Evolutionary conservation across 2,797 vertebrate genomes (phyloP).

Genomic region (Betta splendens): DNA sequence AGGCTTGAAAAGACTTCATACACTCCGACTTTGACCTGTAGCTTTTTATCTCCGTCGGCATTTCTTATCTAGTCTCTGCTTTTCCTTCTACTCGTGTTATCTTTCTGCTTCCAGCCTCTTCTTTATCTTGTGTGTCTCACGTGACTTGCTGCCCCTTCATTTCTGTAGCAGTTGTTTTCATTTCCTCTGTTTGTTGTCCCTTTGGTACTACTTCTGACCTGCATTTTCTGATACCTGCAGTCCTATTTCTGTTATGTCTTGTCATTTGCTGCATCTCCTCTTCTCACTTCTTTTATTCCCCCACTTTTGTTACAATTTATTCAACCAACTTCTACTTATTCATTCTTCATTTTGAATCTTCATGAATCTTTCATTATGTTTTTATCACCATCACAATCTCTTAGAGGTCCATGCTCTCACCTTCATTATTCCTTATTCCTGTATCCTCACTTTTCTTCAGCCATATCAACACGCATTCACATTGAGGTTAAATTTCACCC

Average conservation of each 20-base stretch:
- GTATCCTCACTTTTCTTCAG: neutral
- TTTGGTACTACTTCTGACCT: slow-evolving; percentile 14
- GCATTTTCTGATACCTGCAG: slow-evolving; percentile 12
- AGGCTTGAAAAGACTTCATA: neutral
- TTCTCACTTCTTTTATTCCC: neutral
- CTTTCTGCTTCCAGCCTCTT: slow-evolving; percentile 13
- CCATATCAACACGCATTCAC: neutral
- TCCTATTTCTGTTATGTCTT: slow-evolving; percentile 3
- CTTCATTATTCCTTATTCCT: neutral
- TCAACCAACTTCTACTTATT: slow-evolving; percentile 1
- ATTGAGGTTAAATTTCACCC: neutral
- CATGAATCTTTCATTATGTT: neutral
- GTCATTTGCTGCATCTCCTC: slow-evolving; percentile 3
- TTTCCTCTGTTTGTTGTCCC: slow-evolving; percentile 36
- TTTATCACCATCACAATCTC: neutral
- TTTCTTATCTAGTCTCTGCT: slow-evolving; percentile 12
- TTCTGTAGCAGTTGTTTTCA: slow-evolving; percentile 15
- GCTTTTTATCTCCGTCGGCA: slow-evolving; percentile 3
- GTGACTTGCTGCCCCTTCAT: slow-evolving; percentile 28
- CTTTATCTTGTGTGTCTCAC: slow-evolving; percentile 23
- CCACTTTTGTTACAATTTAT: slow-evolving; percentile 5
- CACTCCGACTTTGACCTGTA: slow-evolving; percentile 31
- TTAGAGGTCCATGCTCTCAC: neutral
- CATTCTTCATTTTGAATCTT: neutral
- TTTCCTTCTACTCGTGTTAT: slow-evolving; percentile 22